Evolutionary conservation across 2,113 vertebrate genomes (phyloP).

Genomic region (Hiodon tergisus): DNA sequence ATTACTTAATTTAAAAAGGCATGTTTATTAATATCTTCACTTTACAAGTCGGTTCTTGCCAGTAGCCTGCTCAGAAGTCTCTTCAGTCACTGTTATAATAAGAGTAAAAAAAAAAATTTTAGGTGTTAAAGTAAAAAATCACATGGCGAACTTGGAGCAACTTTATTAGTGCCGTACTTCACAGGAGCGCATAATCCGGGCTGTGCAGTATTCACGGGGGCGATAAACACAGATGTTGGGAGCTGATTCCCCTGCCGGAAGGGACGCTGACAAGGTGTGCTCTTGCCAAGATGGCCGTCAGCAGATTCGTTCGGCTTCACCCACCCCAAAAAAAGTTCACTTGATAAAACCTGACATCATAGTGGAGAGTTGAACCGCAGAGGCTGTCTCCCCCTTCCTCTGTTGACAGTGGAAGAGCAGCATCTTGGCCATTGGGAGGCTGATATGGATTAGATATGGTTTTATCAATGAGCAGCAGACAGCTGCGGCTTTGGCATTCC

Average conservation of each 20-base stretch:
- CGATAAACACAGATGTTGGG: neutral
- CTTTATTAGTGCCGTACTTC: neutral
- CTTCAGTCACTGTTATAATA: too few relatives aligned
- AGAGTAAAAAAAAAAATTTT: neutral
- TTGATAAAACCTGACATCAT: conserved; percentile 57
- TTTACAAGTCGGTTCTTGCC: too few relatives aligned
- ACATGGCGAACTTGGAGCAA: neutral
- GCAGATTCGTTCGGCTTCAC: conserved; percentile 37
- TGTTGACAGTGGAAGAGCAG: conserved; percentile 61
- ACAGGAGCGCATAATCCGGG: neutral
- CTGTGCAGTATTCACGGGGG: neutral
- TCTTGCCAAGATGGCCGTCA: conserved; percentile 19
- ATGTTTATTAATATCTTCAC: too few relatives aligned
- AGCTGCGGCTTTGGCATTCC: conserved; percentile 54
- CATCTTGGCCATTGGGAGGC: conserved; percentile 55
- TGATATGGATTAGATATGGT: conserved; percentile 65
- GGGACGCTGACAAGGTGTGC: conserved; percentile 7
- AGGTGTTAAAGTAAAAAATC: neutral
- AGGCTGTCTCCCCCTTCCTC: conserved; percentile 54
- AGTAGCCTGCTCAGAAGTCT: too few relatives aligned
- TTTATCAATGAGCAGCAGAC: conserved; percentile 73
- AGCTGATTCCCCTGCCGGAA: neutral
- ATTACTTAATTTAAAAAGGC: too few relatives aligned
- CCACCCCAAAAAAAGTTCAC: conserved; percentile 51
- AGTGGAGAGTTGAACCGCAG: conserved; percentile 50